Percentiles rank a stretch among this genome's conserved stretches.
These are phyloP conservation scores for Lamprotornis superbus DNA, from an alignment of 2,113 vertebrate species.

Conservation along the genomic window DNA sequence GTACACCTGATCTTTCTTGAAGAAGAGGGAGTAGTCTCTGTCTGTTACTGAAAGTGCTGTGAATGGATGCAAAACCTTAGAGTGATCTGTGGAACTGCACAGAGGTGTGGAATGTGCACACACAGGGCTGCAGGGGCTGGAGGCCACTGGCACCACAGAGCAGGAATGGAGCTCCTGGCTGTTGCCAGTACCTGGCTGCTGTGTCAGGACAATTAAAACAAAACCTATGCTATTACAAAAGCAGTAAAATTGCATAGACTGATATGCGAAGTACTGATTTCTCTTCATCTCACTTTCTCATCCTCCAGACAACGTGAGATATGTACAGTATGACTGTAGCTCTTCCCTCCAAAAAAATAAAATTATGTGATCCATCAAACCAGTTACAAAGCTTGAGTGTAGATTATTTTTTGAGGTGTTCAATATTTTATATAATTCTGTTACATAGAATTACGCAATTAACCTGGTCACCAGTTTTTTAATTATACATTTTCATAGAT, in stretches of 20 bases:
- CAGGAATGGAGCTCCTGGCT: background rate
- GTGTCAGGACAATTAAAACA: background rate
- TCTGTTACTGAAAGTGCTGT: background rate
- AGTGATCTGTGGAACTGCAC: background rate
- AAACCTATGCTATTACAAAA: background rate
- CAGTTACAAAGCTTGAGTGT: background rate
- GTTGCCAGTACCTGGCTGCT: background rate
- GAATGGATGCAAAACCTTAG: background rate
- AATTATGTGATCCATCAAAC: background rate
- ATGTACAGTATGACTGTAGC: background rate
- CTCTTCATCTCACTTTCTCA: background rate
- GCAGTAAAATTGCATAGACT: background rate
- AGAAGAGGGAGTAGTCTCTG: background rate
- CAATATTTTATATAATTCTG: background rate
- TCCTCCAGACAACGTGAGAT: background rate
- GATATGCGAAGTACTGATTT: background rate
- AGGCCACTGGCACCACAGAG: background rate
- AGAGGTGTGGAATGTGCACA: background rate
- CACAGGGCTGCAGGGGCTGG: background rate
- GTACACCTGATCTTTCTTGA: background rate
- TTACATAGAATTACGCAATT: background rate
- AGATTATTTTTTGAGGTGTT: background rate
- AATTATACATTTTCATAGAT: background rate
- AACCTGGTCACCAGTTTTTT: background rate
- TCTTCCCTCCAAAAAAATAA: rapidly evolving